A percentile compares a stretch with the other conserved stretches of the same genome.
Conservation (phyloP, 2,113 vertebrate genomes). For the Acinonyx jubatus region DNA sequence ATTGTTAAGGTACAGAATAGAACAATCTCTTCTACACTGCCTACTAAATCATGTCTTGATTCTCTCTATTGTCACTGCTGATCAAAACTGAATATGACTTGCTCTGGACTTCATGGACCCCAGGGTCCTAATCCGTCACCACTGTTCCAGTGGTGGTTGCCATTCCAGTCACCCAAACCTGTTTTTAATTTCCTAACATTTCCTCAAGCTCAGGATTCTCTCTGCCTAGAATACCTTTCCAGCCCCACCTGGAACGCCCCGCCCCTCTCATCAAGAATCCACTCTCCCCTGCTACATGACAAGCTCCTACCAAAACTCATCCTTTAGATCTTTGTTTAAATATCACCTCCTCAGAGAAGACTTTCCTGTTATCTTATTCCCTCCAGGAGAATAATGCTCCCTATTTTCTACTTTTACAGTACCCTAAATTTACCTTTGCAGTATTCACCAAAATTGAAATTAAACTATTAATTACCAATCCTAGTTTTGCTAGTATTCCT, state of each 20-base stretch:
- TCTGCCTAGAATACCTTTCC: neutral
- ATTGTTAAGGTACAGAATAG: neutral
- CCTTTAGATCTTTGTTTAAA: neutral
- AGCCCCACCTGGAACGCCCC: neutral
- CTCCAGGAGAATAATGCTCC: neutral
- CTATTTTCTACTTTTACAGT: neutral
- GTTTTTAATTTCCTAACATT: neutral
- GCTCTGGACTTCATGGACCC: neutral
- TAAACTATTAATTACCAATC: neutral
- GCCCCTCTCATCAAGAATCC: neutral
- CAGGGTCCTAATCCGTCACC: neutral
- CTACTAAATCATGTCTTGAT: neutral
- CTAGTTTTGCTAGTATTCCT: neutral
- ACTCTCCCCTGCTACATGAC: neutral
- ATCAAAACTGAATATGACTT: neutral
- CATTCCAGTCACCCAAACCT: neutral
- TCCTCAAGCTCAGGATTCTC: neutral
- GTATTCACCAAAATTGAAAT: neutral
- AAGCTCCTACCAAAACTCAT: neutral
- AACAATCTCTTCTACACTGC: neutral
- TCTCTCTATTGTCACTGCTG: neutral
- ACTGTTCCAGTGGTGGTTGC: neutral
- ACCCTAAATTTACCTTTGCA: neutral
- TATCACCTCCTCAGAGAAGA: neutral
- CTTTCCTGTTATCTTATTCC: neutral